Base-by-base conservation (phyloP, 2,797 vertebrate species). In the Sebastes variabilis region DNA sequence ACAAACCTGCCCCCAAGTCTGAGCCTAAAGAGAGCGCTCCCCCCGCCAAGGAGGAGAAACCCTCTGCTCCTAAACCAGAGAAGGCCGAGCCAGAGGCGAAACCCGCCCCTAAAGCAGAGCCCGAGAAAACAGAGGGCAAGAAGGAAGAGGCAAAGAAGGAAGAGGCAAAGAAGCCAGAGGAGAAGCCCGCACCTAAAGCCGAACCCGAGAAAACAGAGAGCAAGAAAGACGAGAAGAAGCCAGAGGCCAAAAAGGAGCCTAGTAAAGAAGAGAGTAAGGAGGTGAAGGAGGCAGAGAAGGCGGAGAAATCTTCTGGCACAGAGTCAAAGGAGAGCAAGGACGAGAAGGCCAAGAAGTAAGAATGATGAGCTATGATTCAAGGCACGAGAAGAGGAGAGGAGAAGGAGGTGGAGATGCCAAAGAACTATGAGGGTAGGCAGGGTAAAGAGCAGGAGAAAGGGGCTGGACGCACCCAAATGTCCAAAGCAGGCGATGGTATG, bases 271-370 rank as follows among this genome's bases (percentile, higher is more conserved):
- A 89, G 27, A 89, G 77, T 9, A 93, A 92, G 38, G 83, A 88
- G 4, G 84, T 75, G 46, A 93, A 83, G 61, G 88, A 93, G 8
- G 90, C 5, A 79, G 84, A 42, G 5, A 94, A 94, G 73, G 87
- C 76, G 1, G 96, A 97, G 81, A 97, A 97, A 80, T 96, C 97
- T 9, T 96, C 97, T 14, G 87, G 95, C 88, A 95, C 96, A 3
- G 96, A 97, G 46, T 80, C 95, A 22, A 96, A 96, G 91, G 95
- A 96, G 12, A 92, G 86, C 85, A 95, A 92, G 68, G 96, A 96
- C 4, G 95, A 96, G 76, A 96, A 96, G 87, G 81, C 86, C 36
- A 88, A 96, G 87, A 96, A 96, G 91, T 96, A 94, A 95, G 80
- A 83, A 52, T 66, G 77, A 72, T 36, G 59, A 25, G 29, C 66